A percentile compares a stretch with the other conserved stretches of the same genome.
Conservation (phyloP, 2,797 vertebrate species). For the Gymnoscopelus microlampas region DNA sequence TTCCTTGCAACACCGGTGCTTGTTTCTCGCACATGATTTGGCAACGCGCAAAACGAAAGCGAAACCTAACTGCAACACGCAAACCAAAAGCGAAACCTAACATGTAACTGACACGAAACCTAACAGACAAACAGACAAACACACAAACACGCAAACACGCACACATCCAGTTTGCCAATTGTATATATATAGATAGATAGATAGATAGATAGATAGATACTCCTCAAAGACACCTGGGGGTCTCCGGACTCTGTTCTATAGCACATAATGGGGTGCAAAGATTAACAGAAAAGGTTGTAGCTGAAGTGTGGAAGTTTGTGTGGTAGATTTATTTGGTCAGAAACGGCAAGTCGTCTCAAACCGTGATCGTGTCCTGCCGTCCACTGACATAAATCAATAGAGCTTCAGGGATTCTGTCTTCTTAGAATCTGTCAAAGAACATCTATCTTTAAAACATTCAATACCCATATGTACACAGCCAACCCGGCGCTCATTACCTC, state of each 20-base stretch:
- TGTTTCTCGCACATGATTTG: too few relatives aligned
- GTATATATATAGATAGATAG: too few relatives aligned
- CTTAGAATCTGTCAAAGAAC: not conserved
- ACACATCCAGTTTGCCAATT: too few relatives aligned
- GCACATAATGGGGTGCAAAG: not conserved
- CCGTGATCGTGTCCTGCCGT: not conserved
- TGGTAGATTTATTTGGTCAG: conserved; percentile 2
- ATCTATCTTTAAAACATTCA: not conserved
- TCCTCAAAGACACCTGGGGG: not conserved
- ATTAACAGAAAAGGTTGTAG: not conserved
- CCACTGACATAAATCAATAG: conserved; percentile 1
- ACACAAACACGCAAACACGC: too few relatives aligned
- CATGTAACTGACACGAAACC: too few relatives aligned
- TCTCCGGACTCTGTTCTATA: not conserved
- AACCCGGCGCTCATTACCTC: conserved; percentile 16
- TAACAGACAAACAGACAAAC: too few relatives aligned
- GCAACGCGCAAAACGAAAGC: too few relatives aligned
- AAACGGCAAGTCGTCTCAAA: not conserved
- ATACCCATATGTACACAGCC: not conserved
- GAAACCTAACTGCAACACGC: too few relatives aligned
- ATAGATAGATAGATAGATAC: too few relatives aligned
- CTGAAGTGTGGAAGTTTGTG: not conserved
- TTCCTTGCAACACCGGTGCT: too few relatives aligned
- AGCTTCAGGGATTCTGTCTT: too few relatives aligned
- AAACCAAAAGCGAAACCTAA: too few relatives aligned